These are phyloP conservation scores for Nematostella vectensis DNA, from an alignment of 92 coral and sea anemone genomes.

Conservation along the genomic window DNA sequence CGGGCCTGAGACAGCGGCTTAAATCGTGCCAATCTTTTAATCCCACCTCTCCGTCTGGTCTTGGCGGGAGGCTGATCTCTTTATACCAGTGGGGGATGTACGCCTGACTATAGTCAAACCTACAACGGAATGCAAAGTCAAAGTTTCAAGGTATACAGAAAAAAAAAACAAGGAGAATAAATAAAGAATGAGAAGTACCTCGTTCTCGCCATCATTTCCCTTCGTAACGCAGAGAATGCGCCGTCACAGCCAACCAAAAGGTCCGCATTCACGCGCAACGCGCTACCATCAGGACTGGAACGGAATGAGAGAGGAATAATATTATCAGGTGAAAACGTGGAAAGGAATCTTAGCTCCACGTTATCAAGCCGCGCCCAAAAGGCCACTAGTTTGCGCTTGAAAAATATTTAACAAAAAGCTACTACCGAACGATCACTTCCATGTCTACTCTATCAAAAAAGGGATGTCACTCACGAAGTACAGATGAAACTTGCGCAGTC, in stretches of 20 bases:
- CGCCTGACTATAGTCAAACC: constrained; percentile 50
- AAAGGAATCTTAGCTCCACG: no score
- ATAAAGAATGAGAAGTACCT: constrained; percentile 6
- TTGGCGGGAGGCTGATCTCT: constrained; percentile 31
- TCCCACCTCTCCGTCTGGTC: not conserved
- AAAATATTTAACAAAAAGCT: no score
- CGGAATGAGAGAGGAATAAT: no score
- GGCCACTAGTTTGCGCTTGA: constrained; percentile 5
- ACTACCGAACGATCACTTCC: no score
- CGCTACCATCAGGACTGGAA: not conserved
- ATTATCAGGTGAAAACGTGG: no score
- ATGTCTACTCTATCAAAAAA: no score
- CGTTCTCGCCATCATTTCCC: constrained; percentile 16
- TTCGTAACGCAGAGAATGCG: constrained; percentile 19
- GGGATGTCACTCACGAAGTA: no score
- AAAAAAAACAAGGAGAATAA: not conserved
- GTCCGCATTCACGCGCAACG: constrained; percentile 14
- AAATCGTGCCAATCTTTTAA: no score
- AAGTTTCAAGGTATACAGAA: not conserved
- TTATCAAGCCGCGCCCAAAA: not conserved
- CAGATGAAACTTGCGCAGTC: constrained; percentile 2
- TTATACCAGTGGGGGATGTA: constrained; percentile 64
- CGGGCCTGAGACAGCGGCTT: no score
- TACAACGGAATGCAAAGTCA: constrained; percentile 16
- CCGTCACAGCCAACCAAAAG: constrained; percentile 26